Base-by-base conservation (phyloP, 2,113 vertebrate genomes). In the Petrocephalus zakoni region DNA sequence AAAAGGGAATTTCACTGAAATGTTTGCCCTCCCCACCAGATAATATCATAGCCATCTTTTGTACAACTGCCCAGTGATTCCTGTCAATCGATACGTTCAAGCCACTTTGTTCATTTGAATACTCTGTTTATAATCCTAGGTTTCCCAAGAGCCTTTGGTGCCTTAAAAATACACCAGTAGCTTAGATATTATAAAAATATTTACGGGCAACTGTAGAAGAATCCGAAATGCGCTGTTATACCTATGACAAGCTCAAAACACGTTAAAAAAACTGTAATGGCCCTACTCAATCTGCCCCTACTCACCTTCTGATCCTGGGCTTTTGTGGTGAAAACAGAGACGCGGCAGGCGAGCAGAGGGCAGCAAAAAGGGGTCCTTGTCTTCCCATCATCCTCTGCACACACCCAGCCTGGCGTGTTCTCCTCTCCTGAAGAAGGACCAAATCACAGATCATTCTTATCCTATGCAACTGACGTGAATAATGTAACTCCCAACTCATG, bases 321-420 rank as follows among this genome's bases (percentile, higher is more conserved):
- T 88, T 95, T 96, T 84, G 95, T 93, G 82, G 95, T 95, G 89
- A 97, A 97, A 47, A 96, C 95, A 0, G 95, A 94, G 64, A 96
- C 86, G 22, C 93, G 96, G 92, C 96, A 97, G 46, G 95, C 95
- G 86, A 97, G 92, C 61, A 97, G 93, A 0, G 97, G 97, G 25
- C 96, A 96, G 95, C 96, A 96, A 92, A 97, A 97, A 0, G 96
- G 96, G 68, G 96, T 94, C 90, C 95, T 96, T 87, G 93, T 96
- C 90, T 95, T 97, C 90, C 93, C 95, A 90, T 97, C 97, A 87
- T 97, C 96, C 0, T 97, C 97, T 0, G 95, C 96, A 90, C 95
- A 96, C 51, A 96, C 92, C 97, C 97, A 97, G 47, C 97, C 97
- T 0, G 97, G 97, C 93, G 95, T 95, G 94, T 97, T 97, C 92